Base-by-base conservation (phyloP, 2,888 invertebrate species). In the Ophioninae sp. region DNA sequence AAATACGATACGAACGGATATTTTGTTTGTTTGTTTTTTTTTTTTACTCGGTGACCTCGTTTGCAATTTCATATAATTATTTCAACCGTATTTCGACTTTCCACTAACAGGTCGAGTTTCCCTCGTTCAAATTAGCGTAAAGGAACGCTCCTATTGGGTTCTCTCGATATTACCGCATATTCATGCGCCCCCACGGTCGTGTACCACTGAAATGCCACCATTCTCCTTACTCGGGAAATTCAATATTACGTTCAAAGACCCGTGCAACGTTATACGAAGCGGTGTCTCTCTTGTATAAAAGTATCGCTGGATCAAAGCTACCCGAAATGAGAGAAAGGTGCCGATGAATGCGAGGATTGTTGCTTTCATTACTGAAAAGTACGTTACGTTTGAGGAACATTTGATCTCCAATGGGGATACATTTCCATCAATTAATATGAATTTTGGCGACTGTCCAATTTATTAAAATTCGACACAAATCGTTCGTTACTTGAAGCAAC, bases 231-330 rank as follows among this genome's bases (percentile, higher is more conserved):
- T 61, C 23, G 44, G 23, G 44, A 61, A 73, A 61, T 62, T 61
- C 44, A 73, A 74, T 74, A 50, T 74, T 61, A 20, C 8, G 23
- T 37, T 56, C 64, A 64, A 50, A 74, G 64, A 62, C 23, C 50
- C n/a, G n/a, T 64, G 23, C 64, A n/a, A 21, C 39, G 21, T 44
- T 62, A 59, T 59, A 39, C 59, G 6, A 41, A 13, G 59, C 17
- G 17, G 64, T 64, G 6, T 64, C 37, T 64, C 30, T 50, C 21
- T 21, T 10, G 13, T 13, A 50, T 50, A 17, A 59, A 21, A 37
- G 59, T 72, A 72, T 72, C 37, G 37, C 62, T n/a, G 44, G 8
- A 23, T n/a, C 62, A 30, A 62, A 62, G 44, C 62, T 7, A 8
- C 37, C 5, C n/a, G 23, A 7, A 44, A 6, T 56, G 30, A 37